A percentile compares a stretch with the other conserved stretches of the same genome.
phyloP scores from a whole-genome alignment of 2,113 vertebrate genomes.

The Myiozetetes cayanensis region DNA sequence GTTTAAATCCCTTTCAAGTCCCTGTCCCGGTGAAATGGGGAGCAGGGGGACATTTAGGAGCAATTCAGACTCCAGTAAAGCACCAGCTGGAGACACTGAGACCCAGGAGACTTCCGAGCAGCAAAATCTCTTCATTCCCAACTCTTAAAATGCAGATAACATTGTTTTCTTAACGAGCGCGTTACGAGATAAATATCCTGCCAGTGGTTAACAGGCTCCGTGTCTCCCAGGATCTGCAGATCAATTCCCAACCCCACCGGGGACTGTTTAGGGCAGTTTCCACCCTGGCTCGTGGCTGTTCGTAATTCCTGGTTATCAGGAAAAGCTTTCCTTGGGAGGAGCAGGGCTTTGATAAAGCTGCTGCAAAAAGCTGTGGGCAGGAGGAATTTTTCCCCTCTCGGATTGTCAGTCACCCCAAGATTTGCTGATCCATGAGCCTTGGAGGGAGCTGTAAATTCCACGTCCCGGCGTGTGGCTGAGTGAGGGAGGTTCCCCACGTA shows the following conservation, averaged over 20 bases:
- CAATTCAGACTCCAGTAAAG: not conserved
- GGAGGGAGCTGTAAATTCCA: not conserved
- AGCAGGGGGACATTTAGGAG: not conserved
- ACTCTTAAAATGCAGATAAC: not conserved
- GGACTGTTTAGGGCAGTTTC: not conserved
- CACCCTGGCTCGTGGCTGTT: not conserved
- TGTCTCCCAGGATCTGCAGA: not conserved
- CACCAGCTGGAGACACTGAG: not conserved
- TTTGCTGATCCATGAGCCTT: not conserved
- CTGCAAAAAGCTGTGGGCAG: not conserved
- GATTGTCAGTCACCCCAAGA: not conserved
- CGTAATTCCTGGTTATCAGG: not conserved
- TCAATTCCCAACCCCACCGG: not conserved
- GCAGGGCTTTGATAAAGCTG: not conserved
- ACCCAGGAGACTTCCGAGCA: not conserved
- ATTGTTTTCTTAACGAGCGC: not conserved
- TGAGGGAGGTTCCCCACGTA: not conserved
- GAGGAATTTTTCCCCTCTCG: not conserved
- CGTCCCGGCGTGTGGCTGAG: not conserved
- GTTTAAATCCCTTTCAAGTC: not conserved
- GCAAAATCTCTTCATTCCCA: not conserved
- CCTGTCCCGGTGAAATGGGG: rapidly evolving
- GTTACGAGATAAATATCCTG: not conserved
- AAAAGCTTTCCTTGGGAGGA: not conserved
- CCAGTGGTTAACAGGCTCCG: not conserved